Conservation (phyloP, 1,140 invertebrate species). For the Harlomillsia oculata region DNA sequence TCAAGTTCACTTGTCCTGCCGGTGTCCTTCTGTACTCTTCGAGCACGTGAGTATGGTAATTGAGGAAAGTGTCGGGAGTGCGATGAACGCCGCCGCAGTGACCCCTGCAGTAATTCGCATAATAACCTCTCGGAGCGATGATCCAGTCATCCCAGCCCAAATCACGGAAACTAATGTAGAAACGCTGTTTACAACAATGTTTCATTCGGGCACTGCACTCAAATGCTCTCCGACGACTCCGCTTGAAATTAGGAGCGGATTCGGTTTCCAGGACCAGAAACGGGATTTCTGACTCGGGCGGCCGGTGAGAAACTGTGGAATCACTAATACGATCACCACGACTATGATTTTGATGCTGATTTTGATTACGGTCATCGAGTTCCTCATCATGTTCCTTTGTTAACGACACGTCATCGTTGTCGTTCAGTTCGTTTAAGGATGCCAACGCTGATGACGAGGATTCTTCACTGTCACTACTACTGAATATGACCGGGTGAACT, state of each 20-base stretch:
- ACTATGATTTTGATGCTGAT: not conserved
- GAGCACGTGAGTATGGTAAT: constrained; percentile 79
- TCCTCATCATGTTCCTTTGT: constrained; percentile 6
- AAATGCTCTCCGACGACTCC: constrained; percentile 65
- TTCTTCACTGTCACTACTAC: constrained; percentile 49
- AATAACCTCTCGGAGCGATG: constrained; percentile 56
- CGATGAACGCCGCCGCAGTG: constrained; percentile 64
- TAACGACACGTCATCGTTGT: constrained; percentile 20
- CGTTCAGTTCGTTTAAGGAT: constrained; percentile 16
- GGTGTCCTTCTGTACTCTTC: constrained; percentile 74
- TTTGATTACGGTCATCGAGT: constrained; percentile 9
- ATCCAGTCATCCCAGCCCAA: constrained; percentile 94
- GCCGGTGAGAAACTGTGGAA: not conserved
- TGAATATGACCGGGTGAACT: constrained; percentile 43
- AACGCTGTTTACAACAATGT: constrained; percentile 80
- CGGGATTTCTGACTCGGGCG: constrained; percentile 21
- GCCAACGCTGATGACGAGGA: not conserved
- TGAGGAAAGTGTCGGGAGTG: constrained; percentile 71
- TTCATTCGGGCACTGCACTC: constrained; percentile 65
- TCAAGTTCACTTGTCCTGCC: constrained; percentile 43
- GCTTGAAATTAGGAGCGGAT: constrained; percentile 43
- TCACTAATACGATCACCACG: constrained; percentile 6
- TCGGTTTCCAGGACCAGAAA: constrained; percentile 75
- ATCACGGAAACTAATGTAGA: constrained; percentile 80
- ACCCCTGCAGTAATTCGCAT: constrained; percentile 87